Conservation (phyloP, 2,797 vertebrate genomes). For the Ambastaia sidthimunki region DNA sequence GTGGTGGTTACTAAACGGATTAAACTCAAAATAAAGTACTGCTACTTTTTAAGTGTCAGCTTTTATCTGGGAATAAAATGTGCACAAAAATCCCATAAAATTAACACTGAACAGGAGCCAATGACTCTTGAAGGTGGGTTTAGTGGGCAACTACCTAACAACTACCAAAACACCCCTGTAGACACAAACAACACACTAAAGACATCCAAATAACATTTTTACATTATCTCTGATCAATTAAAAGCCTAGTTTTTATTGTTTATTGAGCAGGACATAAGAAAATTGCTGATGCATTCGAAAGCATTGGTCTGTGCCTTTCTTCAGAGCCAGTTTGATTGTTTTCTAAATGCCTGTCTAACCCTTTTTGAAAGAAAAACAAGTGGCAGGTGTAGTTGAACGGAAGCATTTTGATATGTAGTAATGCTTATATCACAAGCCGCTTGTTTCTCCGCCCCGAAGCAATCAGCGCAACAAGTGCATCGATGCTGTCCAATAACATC, state of each 20-base stretch:
- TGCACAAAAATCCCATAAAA: too few relatives aligned
- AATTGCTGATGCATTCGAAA: neutral
- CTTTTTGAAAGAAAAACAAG: neutral
- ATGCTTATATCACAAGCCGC: conserved; percentile 10
- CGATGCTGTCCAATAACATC: conserved; percentile 67
- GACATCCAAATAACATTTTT: too few relatives aligned
- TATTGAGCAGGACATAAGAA: neutral
- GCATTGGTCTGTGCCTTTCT: neutral
- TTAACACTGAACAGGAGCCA: too few relatives aligned
- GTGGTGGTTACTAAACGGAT: neutral
- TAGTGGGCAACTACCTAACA: too few relatives aligned
- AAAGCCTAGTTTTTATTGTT: neutral
- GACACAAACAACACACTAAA: too few relatives aligned
- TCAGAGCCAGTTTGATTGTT: neutral
- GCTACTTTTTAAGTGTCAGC: too few relatives aligned
- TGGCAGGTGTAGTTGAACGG: neutral
- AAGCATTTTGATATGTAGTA: neutral
- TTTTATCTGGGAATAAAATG: too few relatives aligned
- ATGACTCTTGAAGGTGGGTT: too few relatives aligned
- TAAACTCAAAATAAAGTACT: too few relatives aligned
- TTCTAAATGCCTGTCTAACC: neutral
- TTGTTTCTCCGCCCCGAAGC: conserved; percentile 61
- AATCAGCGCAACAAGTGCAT: conserved; percentile 82
- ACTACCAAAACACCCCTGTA: too few relatives aligned
- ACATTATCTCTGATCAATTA: too few relatives aligned